Percentiles rank a stretch among this genome's conserved stretches.
Evolutionary conservation across 2,888 invertebrate species (phyloP).

Genomic region (Phoenoteleia sp.): DNA sequence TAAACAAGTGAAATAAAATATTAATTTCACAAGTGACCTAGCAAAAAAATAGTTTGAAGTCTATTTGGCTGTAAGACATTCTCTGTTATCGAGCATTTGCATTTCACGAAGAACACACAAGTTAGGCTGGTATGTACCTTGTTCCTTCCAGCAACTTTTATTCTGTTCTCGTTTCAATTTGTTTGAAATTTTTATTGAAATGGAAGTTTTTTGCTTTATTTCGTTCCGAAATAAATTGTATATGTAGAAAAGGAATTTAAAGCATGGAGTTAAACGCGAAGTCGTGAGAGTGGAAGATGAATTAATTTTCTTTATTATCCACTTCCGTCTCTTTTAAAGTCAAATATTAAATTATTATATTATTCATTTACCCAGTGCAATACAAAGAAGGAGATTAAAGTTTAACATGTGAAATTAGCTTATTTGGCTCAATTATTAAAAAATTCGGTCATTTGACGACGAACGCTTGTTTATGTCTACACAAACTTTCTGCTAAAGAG

Average conservation of each 20-base stretch:
- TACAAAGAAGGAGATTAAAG: constrained; percentile 42
- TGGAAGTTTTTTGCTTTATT: constrained; percentile 30
- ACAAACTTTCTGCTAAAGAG: constrained; percentile 1
- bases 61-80: constrained; percentile 9
- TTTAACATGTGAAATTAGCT: constrained; percentile 11
- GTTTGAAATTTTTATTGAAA: constrained; percentile 47
- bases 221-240: constrained; percentile 34
- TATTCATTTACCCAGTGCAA: constrained; percentile 35
- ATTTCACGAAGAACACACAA: constrained; percentile 40
- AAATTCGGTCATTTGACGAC: constrained; percentile 19
- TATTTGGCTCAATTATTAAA: constrained; percentile 14
- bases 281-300: constrained; percentile 16
- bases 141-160: constrained; percentile 48
- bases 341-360: constrained; percentile 25
- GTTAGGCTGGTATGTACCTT: constrained; percentile 16
- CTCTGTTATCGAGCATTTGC: constrained; percentile 32
- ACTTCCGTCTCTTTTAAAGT: constrained; percentile 21
- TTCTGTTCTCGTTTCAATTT: constrained; percentile 52
- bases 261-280: constrained; percentile 17
- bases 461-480: constrained; percentile 14
- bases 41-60: constrained; percentile 4
- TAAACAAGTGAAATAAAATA: no score
- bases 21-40: no score
- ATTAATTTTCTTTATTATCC: constrained; percentile 46
- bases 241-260: constrained; percentile 33